Conservation (phyloP, 1,140 invertebrate genomes). For the Temnothorax longispinosus region DNA sequence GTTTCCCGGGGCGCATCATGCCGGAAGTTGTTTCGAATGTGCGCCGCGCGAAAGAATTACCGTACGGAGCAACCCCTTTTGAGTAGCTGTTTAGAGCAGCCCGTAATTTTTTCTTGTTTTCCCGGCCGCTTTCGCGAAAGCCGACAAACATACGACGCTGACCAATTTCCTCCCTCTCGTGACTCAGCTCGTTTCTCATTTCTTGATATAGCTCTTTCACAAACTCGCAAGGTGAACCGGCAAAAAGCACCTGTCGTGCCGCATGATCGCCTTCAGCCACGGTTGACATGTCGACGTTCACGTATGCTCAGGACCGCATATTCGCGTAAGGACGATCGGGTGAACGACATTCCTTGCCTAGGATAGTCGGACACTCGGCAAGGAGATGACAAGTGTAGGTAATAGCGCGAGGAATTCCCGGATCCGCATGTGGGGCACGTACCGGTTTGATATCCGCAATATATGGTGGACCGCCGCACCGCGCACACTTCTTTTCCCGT, state of each 20-base stretch:
- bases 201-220: background rate
- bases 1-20: constrained; percentile 40
- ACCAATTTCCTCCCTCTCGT: constrained; percentile 58
- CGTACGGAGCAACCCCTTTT: constrained; percentile 62
- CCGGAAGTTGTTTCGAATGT: constrained; percentile 61
- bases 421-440: constrained; percentile 74
- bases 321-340: constrained; percentile 30
- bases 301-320: background rate
- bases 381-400: constrained; percentile 49
- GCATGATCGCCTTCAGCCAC: background rate
- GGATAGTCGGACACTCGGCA: constrained; percentile 29
- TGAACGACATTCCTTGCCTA: constrained; percentile 31
- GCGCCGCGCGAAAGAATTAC: constrained; percentile 66
- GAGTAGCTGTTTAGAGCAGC: constrained; percentile 49
- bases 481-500: constrained; percentile 12
- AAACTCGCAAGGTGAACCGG: background rate
- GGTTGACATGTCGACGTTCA: background rate
- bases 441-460: constrained; percentile 74
- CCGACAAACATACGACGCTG: constrained; percentile 6
- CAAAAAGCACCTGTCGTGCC: constrained; percentile 20
- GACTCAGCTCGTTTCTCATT: constrained; percentile 22
- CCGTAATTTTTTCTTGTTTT: background rate
- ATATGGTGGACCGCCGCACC: constrained; percentile 57
- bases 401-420: constrained; percentile 18
- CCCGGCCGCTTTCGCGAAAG: background rate